Conservation (phyloP, 1,140 invertebrate species). For the Sesamia nonagrioides region DNA sequence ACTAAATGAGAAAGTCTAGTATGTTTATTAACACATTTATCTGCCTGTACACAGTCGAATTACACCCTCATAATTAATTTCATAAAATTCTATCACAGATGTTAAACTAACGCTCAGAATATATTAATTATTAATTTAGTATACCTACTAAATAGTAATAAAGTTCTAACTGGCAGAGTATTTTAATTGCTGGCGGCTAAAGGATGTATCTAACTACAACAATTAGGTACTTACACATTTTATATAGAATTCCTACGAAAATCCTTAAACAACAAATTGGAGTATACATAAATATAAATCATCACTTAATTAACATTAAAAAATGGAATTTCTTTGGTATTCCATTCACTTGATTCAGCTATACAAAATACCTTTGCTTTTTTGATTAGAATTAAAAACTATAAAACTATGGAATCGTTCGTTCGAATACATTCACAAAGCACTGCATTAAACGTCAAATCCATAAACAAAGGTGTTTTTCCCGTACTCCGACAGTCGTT, state of each 20-base stretch:
- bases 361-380: background rate
- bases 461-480: conserved; percentile 13
- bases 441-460: conserved; percentile 39
- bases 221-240: conserved; percentile 1
- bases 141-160: conserved; percentile 39
- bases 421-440: conserved; percentile 35
- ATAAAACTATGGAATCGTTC: conserved; percentile 33
- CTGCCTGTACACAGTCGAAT: conserved; percentile 23
- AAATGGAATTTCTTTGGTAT: conserved; percentile 26
- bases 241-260: conserved; percentile 11
- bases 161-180: conserved; percentile 42
- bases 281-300: conserved; percentile 17
- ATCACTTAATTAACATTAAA: conserved; percentile 12
- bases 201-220: conserved; percentile 21
- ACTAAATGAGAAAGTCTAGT: background rate
- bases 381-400: conserved; percentile 8
- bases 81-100: conserved; percentile 62
- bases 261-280: conserved; percentile 21
- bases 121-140: conserved; percentile 36
- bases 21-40: conserved; percentile 9
- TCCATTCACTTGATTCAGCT: conserved; percentile 9
- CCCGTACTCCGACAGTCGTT: background rate
- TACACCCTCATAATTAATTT: conserved; percentile 40
- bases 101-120: conserved; percentile 53
- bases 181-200: conserved; percentile 17